Evolutionary conservation across 2,888 invertebrate genomes (phyloP).

Genomic region (Prosapia bicincta): DNA sequence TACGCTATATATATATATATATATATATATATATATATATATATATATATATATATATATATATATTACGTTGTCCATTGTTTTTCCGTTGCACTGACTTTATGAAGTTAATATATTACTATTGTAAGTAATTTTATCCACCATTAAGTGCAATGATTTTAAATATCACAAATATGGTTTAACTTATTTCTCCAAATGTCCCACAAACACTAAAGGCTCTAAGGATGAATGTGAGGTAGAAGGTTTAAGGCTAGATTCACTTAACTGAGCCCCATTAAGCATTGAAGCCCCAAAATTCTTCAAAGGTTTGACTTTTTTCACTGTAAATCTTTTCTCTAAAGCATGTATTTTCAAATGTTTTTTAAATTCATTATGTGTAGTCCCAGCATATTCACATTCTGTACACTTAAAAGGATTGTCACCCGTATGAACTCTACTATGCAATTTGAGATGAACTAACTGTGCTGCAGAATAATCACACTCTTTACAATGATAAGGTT

Average conservation of each 20-base stretch:
- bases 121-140: too few relatives aligned
- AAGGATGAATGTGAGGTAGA: background rate
- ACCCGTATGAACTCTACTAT: background rate
- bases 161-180: too few relatives aligned
- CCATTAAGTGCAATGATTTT: too few relatives aligned
- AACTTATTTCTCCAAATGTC: background rate
- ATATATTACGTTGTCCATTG: too few relatives aligned
- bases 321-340: background rate
- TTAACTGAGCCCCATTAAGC: background rate
- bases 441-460: background rate
- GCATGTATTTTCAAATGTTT: background rate
- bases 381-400: background rate
- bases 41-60: too few relatives aligned
- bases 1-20: too few relatives aligned
- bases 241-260: background rate
- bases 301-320: background rate
- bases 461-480: background rate
- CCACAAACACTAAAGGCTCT: background rate
- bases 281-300: background rate
- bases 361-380: background rate
- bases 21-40: too few relatives aligned
- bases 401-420: background rate
- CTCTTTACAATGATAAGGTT: background rate
- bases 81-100: too few relatives aligned
- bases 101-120: too few relatives aligned